A percentile compares a stretch with the other conserved stretches of the same genome.
Conservation (phyloP, 2,113 vertebrate species). For the Mirounga angustirostris region DNA sequence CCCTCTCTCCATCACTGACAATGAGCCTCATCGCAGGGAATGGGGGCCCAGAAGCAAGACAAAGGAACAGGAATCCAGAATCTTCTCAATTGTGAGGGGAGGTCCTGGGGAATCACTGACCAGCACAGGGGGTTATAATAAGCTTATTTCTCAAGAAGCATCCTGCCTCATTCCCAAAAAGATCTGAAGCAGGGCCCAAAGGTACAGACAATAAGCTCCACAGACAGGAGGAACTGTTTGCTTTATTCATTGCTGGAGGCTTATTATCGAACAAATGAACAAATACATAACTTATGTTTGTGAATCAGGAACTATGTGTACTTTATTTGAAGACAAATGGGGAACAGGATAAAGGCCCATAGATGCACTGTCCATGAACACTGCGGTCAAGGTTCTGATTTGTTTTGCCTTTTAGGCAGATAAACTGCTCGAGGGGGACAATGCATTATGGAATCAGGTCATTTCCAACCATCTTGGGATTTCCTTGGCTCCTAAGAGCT, state of each 20-base stretch:
- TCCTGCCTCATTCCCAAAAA: background rate
- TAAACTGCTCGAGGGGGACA: background rate
- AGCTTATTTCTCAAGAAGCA: background rate
- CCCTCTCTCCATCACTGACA: background rate
- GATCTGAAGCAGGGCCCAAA: background rate
- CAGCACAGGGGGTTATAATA: too few relatives aligned
- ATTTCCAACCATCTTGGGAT: background rate
- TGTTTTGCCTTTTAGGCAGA: background rate
- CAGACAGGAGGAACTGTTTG: background rate
- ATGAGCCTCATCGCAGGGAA: rapidly evolving
- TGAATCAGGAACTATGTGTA: background rate
- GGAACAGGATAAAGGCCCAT: background rate
- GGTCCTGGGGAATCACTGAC: background rate
- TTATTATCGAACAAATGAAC: background rate
- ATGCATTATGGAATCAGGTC: background rate
- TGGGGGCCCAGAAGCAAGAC: rapidly evolving
- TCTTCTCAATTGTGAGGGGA: rapidly evolving
- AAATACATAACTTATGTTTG: background rate
- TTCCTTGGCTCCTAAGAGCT: background rate
- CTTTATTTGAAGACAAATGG: background rate
- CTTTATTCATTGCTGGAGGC: background rate
- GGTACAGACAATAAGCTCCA: background rate
- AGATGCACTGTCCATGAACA: background rate
- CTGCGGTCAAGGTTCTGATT: rapidly evolving
- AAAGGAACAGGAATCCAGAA: background rate